A percentile compares a stretch with the other conserved stretches of the same genome.
phyloP scores from a whole-genome alignment of 2,888 invertebrate genomes.

The Archaeoteleia sp. region DNA sequence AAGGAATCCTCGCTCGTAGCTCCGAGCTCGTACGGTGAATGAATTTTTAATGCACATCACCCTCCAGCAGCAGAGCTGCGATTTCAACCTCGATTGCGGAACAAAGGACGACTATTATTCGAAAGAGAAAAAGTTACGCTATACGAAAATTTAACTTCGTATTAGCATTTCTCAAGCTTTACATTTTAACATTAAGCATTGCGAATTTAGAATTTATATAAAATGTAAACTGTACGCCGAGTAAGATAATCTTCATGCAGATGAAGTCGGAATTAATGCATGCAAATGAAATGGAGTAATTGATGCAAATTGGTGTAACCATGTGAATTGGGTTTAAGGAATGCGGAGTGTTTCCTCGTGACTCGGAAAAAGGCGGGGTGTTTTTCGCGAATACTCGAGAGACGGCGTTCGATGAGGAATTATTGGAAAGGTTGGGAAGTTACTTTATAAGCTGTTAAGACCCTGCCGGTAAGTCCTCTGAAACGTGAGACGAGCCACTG shows the following conservation, averaged over 20 bases:
- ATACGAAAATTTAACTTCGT: too few species aligned
- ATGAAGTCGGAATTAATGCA: constrained; percentile 7
- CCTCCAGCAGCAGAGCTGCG: too few species aligned
- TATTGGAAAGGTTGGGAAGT: constrained; percentile 19
- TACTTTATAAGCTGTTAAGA: constrained; percentile 34
- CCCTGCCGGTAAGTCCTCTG: constrained; percentile 66
- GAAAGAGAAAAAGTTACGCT: too few species aligned
- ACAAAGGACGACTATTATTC: too few species aligned
- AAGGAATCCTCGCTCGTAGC: too few species aligned
- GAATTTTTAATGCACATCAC: constrained; percentile 15
- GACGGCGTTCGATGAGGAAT: constrained; percentile 2
- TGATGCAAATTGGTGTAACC: constrained; percentile 17
- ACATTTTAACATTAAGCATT: too few species aligned
- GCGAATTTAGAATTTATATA: too few species aligned
- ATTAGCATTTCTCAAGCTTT: too few species aligned
- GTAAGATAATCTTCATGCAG: constrained; percentile 9
- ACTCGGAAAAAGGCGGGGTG: background rate
- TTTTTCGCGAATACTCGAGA: constrained; percentile 8
- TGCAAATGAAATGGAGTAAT: constrained; percentile 32
- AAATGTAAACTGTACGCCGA: too few species aligned
- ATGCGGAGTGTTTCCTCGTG: background rate
- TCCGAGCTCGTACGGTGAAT: constrained; percentile 1
- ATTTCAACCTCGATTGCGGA: too few species aligned
- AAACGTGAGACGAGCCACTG: constrained; percentile 39
- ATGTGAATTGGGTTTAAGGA: constrained; percentile 5